Base-by-base conservation (phyloP, 2,113 vertebrate species). In the Tetraodon nigroviridis region DNA sequence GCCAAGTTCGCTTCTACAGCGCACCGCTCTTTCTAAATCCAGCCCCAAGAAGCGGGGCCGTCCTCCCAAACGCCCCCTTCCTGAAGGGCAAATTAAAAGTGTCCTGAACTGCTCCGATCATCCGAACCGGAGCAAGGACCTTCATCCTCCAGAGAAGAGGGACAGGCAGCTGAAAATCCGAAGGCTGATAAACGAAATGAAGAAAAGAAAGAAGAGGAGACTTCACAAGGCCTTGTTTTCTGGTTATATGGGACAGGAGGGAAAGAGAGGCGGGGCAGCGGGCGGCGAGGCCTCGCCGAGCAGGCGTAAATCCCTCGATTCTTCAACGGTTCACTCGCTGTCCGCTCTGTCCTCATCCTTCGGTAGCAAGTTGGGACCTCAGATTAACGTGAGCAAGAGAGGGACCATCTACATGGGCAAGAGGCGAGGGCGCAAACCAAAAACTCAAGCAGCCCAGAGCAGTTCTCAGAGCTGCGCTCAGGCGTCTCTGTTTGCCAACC, bases 391-490 rank as follows among this genome's bases (percentile, higher is more conserved):
- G 61, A 99, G 97, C 85, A 99, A 99, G 88, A 94, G 95, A 88
- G 97, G 97, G 67, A 99, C 97, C 0, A 99, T 99, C 84, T 99
- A 99, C 69, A 98, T 99, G 90, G 97, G 97, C 69, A 99, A 99
- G 65, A 93, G 95, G 73, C 90, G 97, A 79, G 97, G 97, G 24
- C 92, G 97, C 54, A 99, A 99, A 63, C 96, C 96, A 2, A 99
- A 98, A 86, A 88, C 90, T 46, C 83, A 82, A 53, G 69, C 74
- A 1, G 40, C 45, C 32, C 59, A 54, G 64, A 74, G 64, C 41
- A 63, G 20, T 61, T 51, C 65, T 47, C 78, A 82, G 62, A 75
- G 2, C 68, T 55, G 78, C 57, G 22, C 89, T 82, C 68, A 79
- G 80, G 11, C 79, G 56, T 90, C 32, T 68, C 89, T 1, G 90